Percentiles rank a stretch among this genome's conserved stretches.
These are phyloP conservation scores for Manis crassicaudata DNA, from an alignment of 2,797 vertebrate species.

Conservation along the genomic window DNA sequence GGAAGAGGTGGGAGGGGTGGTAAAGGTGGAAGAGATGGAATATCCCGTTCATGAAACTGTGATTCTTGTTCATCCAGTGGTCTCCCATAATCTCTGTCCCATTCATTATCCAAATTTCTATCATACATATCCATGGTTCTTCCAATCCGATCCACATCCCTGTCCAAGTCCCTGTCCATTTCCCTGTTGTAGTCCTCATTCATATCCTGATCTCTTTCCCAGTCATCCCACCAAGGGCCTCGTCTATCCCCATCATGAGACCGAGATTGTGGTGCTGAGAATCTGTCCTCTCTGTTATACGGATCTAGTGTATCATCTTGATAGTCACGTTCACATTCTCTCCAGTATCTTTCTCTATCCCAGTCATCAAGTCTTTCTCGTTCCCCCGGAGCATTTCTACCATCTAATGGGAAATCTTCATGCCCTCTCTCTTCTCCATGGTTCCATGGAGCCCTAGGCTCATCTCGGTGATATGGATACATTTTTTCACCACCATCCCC, in stretches of 20 bases:
- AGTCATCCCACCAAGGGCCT: conserved; percentile 88
- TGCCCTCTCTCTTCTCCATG: conserved; percentile 90
- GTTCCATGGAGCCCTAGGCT: conserved; percentile 84
- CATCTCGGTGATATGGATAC: conserved; percentile 84
- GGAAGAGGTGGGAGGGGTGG: conserved; percentile 87
- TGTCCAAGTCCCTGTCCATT: conserved; percentile 86
- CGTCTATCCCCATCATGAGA: conserved; percentile 85
- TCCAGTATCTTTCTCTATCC: conserved; percentile 91
- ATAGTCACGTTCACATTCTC: conserved; percentile 90
- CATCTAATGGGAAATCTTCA: conserved; percentile 88
- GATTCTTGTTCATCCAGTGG: conserved; percentile 90
- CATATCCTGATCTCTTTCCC: conserved; percentile 87
- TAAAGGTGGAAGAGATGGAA: conserved; percentile 87
- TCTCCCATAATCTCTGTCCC: conserved; percentile 88
- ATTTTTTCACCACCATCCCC: conserved; percentile 82
- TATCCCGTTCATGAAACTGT: conserved; percentile 88
- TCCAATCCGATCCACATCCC: conserved; percentile 87
- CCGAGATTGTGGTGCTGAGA: conserved; percentile 88
- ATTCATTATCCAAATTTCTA: conserved; percentile 87
- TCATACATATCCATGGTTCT: conserved; percentile 89
- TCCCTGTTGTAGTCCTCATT: conserved; percentile 86
- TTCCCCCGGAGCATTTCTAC: conserved; percentile 86
- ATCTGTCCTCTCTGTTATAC: conserved; percentile 91
- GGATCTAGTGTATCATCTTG: conserved; percentile 88
- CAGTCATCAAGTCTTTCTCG: conserved; percentile 87